phyloP scores from a whole-genome alignment of 1,140 invertebrate genomes.

The Lethocerus indicus region DNA sequence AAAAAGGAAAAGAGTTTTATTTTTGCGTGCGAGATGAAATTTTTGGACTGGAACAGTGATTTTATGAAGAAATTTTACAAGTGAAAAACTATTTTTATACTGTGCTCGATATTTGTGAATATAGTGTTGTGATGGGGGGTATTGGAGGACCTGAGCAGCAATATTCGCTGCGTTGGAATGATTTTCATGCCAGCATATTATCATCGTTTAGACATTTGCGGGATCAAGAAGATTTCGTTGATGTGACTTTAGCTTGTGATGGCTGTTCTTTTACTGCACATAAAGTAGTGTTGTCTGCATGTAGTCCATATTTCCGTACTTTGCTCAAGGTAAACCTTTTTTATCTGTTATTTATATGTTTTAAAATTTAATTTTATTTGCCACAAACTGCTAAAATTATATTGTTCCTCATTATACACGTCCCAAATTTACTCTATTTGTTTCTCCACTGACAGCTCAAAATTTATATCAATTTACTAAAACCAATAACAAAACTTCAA shows the following conservation, averaged over 20 bases:
- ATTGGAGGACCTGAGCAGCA: slow-evolving; percentile 57
- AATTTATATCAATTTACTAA: too few species aligned
- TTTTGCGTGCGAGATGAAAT: too few species aligned
- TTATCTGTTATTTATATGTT: too few species aligned
- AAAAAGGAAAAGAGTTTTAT: too few species aligned
- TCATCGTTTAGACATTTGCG: slow-evolving; percentile 69
- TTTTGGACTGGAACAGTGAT: too few species aligned
- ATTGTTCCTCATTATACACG: too few species aligned
- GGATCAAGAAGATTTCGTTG: slow-evolving; percentile 75
- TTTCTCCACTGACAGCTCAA: too few species aligned
- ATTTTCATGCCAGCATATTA: slow-evolving; percentile 77
- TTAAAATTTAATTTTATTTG: too few species aligned
- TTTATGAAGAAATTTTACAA: neutral
- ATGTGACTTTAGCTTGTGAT: slow-evolving; percentile 83
- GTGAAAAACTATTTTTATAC: neutral
- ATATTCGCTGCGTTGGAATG: slow-evolving; percentile 85
- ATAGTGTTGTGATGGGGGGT: slow-evolving; percentile 25
- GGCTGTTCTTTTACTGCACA: slow-evolving; percentile 75
- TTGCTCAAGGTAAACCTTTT: slow-evolving; percentile 48
- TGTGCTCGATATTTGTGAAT: too few species aligned
- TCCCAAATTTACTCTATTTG: too few species aligned
- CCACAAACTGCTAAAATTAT: too few species aligned
- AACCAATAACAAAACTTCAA: too few species aligned
- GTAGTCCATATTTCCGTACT: slow-evolving; percentile 79
- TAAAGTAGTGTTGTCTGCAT: slow-evolving; percentile 73